phyloP scores from a whole-genome alignment of 2,797 vertebrate genomes.

The Ptychobarbus kaznakovi region DNA sequence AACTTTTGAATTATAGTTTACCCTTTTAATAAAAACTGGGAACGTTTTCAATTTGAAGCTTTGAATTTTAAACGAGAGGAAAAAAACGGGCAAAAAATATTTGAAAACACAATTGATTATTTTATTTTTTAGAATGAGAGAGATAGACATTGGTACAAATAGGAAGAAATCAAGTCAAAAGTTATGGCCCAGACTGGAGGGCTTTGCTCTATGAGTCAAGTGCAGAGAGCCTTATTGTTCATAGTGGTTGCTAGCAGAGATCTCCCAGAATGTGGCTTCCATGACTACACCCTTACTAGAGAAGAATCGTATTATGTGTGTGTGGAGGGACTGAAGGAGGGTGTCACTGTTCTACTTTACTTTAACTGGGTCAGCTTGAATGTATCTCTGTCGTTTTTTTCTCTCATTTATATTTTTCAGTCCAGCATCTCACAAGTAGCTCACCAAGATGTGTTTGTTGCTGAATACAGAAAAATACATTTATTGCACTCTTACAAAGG shows the following conservation, averaged over 20 bases:
- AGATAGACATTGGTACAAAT: conserved; percentile 30
- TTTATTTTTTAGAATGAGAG: background rate
- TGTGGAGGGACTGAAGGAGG: conserved; percentile 1
- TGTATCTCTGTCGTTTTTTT: conserved; percentile 27
- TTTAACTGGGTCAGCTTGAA: conserved; percentile 45
- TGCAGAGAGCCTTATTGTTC: conserved; percentile 19
- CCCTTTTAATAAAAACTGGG: background rate
- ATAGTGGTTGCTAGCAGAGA: conserved; percentile 44
- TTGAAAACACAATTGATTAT: background rate
- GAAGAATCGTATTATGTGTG: conserved; percentile 36
- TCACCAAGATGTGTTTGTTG: conserved; percentile 32
- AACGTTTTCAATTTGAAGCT: background rate
- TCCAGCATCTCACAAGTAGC: background rate
- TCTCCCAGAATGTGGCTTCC: conserved; percentile 14
- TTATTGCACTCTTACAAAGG: background rate
- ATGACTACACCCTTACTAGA: conserved; percentile 16
- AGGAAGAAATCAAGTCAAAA: conserved; percentile 10
- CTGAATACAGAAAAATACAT: conserved; percentile 6
- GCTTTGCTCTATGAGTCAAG: conserved; percentile 5
- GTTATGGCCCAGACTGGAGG: conserved; percentile 39
- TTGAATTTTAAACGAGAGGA: background rate
- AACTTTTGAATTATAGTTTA: background rate
- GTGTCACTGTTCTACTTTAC: conserved; percentile 42
- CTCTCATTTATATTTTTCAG: conserved; percentile 20
- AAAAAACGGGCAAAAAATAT: background rate